Evolutionary conservation across 1,140 invertebrate species (phyloP).

Genomic region (Protaetia brevitarsis): DNA sequence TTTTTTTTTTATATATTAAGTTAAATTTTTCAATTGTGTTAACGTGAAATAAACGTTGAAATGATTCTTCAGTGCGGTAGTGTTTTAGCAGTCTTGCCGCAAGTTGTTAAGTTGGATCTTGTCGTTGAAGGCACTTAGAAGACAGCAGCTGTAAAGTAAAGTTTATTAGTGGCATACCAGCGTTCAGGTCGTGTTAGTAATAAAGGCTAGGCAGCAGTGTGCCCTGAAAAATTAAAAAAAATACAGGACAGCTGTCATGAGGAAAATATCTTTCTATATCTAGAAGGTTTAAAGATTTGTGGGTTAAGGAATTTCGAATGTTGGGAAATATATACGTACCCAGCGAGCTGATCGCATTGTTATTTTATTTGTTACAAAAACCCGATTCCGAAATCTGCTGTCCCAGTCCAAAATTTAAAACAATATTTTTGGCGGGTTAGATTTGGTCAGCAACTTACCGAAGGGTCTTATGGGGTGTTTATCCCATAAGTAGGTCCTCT

Average conservation of each 20-base stretch:
- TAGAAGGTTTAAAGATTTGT: neutral
- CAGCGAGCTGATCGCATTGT: conserved; percentile 2
- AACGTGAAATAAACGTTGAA: conserved; percentile 26
- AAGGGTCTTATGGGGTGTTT: conserved; percentile 84
- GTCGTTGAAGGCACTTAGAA: conserved; percentile 35
- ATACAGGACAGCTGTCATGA: conserved; percentile 24
- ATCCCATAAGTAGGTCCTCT: conserved; percentile 84
- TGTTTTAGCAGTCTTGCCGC: conserved; percentile 20
- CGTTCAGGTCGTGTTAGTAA: conserved; percentile 22
- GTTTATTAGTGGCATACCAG: conserved; percentile 24
- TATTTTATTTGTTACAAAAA: conserved; percentile 14
- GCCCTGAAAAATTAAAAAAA: conserved; percentile 26
- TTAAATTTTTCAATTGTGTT: conserved; percentile 1
- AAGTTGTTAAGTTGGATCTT: conserved; percentile 4
- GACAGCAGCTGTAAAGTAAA: conserved; percentile 40
- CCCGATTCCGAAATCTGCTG: conserved; percentile 18
- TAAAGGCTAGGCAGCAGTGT: neutral
- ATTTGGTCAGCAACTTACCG: conserved; percentile 55
- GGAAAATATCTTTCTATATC: conserved; percentile 10
- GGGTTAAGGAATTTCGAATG: neutral
- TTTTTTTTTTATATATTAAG: conserved; percentile 5
- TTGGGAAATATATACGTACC: conserved; percentile 16
- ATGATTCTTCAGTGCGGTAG: conserved; percentile 28
- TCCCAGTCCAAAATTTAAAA: conserved; percentile 27
- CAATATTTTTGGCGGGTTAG: conserved; percentile 11